Evolutionary conservation across 2,797 vertebrate species (phyloP).

Genomic region (Oreochromis mossambicus): DNA sequence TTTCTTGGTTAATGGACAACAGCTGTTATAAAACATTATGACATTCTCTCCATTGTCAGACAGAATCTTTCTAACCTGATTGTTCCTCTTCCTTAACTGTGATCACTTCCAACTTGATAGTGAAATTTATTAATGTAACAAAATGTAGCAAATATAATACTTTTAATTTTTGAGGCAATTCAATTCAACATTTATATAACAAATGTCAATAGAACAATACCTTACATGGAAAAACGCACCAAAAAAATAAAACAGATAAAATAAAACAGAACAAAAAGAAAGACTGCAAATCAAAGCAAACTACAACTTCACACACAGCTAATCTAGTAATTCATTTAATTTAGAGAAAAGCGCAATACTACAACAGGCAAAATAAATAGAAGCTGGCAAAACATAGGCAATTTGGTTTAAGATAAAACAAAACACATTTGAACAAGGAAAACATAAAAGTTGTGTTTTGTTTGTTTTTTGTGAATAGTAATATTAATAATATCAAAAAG

Average conservation of each 20-base stretch:
- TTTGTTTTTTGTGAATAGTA: not conserved
- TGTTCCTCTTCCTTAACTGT: not conserved
- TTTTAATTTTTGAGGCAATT: not conserved
- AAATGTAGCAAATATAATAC: not conserved
- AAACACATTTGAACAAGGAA: fast-evolving
- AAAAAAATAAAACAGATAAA: not conserved
- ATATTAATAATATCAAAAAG: not conserved
- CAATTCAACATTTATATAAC: not conserved
- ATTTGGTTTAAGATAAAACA: not conserved
- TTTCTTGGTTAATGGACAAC: not conserved
- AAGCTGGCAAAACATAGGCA: not conserved
- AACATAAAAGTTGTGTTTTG: too few relatives aligned
- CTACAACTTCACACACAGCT: not conserved
- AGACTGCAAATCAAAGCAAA: not conserved
- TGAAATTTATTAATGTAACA: not conserved
- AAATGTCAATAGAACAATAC: not conserved
- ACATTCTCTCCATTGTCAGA: not conserved
- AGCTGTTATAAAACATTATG: not conserved
- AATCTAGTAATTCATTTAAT: not conserved
- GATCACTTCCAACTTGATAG: not conserved
- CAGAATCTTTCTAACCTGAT: not conserved
- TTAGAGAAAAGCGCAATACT: not conserved
- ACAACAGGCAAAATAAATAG: not conserved
- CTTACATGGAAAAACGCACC: not conserved
- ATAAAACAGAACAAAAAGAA: not conserved